Percentiles rank a stretch among this genome's conserved stretches.
These are phyloP conservation scores for Norana najaformis DNA, from an alignment of 2,888 invertebrate genomes.

Conservation along the genomic window DNA sequence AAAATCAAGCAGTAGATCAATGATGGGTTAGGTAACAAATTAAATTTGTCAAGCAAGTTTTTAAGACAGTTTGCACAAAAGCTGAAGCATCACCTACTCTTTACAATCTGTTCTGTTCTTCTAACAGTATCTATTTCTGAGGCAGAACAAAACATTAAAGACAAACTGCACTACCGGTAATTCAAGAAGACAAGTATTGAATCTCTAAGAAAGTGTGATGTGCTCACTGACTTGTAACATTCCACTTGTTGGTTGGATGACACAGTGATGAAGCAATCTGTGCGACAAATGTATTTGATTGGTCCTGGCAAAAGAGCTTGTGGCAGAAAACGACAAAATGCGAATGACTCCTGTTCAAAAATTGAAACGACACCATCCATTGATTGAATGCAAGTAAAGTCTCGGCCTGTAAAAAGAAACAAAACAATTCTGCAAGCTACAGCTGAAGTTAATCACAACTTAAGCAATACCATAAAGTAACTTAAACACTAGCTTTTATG, in stretches of 20 bases:
- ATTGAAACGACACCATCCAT: slow-evolving; percentile 86
- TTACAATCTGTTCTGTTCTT: too few relatives aligned
- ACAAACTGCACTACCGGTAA: too few relatives aligned
- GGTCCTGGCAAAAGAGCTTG: slow-evolving; percentile 82
- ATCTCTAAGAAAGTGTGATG: not conserved
- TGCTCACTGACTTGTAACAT: slow-evolving; percentile 74
- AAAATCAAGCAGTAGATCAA: slow-evolving; percentile 36
- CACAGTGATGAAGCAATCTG: slow-evolving; percentile 82
- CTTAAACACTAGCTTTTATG: not conserved
- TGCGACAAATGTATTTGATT: slow-evolving; percentile 76
- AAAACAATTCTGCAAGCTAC: not conserved
- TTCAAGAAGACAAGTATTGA: not conserved
- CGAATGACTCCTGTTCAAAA: slow-evolving; percentile 88
- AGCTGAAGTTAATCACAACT: not conserved
- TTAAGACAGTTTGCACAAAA: not conserved
- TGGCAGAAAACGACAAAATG: slow-evolving; percentile 80
- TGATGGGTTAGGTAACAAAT: not conserved
- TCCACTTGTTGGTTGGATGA: slow-evolving; percentile 81
- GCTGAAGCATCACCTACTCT: too few relatives aligned
- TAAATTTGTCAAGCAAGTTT: not conserved
- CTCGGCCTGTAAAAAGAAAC: slow-evolving; percentile 64
- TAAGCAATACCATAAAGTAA: not conserved
- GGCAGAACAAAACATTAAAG: too few relatives aligned
- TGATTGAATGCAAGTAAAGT: slow-evolving; percentile 87
- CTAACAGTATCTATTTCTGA: too few relatives aligned